Conservation (phyloP, 1,140 invertebrate species). For the Bradynema listronoti region DNA sequence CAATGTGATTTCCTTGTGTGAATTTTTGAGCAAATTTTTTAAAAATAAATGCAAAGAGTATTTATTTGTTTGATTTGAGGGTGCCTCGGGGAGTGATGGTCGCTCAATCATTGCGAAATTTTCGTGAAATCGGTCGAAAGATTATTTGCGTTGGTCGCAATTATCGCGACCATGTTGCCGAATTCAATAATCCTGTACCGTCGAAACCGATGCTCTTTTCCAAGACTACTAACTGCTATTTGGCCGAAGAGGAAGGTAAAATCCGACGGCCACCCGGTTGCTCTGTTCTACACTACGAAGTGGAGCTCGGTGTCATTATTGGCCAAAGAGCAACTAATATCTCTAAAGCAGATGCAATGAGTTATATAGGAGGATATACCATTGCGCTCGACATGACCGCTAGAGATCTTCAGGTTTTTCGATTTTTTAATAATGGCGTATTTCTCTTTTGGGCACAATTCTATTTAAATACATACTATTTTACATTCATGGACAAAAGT, state of each 20-base stretch:
- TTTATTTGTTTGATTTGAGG: too few relatives aligned
- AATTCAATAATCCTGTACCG: constrained; percentile 66
- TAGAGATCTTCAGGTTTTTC: constrained; percentile 9
- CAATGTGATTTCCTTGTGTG: too few relatives aligned
- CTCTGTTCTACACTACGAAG: constrained; percentile 69
- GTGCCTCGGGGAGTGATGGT: too few relatives aligned
- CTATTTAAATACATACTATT: neutral
- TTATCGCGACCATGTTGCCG: constrained; percentile 64
- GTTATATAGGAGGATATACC: constrained; percentile 70
- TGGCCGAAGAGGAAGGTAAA: constrained; percentile 64
- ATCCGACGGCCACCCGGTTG: constrained; percentile 65
- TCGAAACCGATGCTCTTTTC: constrained; percentile 68
- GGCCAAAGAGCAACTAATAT: constrained; percentile 64
- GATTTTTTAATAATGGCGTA: neutral
- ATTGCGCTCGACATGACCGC: constrained; percentile 29
- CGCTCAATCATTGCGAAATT: constrained; percentile 29
- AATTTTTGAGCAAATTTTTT: too few relatives aligned
- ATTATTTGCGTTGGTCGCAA: constrained; percentile 65
- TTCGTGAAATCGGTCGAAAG: constrained; percentile 60
- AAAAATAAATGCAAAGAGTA: too few relatives aligned
- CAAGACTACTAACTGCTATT: constrained; percentile 67
- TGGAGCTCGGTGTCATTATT: constrained; percentile 73
- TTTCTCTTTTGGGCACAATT: neutral
- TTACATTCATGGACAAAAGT: too few relatives aligned
- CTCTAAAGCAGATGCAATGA: constrained; percentile 63